phyloP scores from a whole-genome alignment of 2,888 invertebrate genomes.

The Drymonia ruficornis region DNA sequence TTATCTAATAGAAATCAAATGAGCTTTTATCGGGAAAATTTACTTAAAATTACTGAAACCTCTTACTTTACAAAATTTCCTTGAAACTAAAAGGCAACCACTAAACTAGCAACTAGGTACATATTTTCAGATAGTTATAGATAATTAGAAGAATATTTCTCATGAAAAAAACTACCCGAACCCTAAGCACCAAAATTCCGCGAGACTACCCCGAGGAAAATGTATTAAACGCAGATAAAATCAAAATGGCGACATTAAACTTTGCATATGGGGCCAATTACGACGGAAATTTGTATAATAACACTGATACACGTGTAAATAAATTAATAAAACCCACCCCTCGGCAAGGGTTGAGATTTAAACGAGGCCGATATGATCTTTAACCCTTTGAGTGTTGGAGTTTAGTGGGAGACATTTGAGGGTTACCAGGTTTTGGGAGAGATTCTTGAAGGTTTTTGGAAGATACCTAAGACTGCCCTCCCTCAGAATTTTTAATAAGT shows the following conservation, averaged over 20 bases:
- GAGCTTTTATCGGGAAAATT: too few relatives aligned
- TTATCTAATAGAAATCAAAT: too few relatives aligned
- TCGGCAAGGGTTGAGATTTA: conserved; percentile 73
- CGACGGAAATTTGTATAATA: conserved; percentile 67
- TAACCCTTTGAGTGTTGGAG: conserved; percentile 48
- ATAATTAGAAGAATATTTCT: not conserved
- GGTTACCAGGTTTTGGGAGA: not conserved
- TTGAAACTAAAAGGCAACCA: too few relatives aligned
- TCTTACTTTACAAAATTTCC: too few relatives aligned
- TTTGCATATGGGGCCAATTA: conserved; percentile 82
- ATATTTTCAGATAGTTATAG: too few relatives aligned
- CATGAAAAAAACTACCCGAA: not conserved
- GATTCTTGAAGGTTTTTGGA: too few relatives aligned
- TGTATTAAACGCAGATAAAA: conserved; percentile 73
- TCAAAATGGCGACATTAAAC: conserved; percentile 68
- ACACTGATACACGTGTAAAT: conserved; percentile 74
- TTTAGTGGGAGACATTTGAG: not conserved
- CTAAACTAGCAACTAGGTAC: too few relatives aligned
- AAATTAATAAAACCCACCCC: conserved; percentile 81
- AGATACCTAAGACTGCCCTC: too few relatives aligned
- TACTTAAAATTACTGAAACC: too few relatives aligned
- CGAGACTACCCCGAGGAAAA: conserved; percentile 54
- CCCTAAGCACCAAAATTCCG: conserved; percentile 12
- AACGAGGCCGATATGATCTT: conserved; percentile 66
- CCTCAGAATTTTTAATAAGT: too few relatives aligned